Base-by-base conservation (phyloP, 2,888 invertebrate species). In the Psylliodes chrysocephalus region DNA sequence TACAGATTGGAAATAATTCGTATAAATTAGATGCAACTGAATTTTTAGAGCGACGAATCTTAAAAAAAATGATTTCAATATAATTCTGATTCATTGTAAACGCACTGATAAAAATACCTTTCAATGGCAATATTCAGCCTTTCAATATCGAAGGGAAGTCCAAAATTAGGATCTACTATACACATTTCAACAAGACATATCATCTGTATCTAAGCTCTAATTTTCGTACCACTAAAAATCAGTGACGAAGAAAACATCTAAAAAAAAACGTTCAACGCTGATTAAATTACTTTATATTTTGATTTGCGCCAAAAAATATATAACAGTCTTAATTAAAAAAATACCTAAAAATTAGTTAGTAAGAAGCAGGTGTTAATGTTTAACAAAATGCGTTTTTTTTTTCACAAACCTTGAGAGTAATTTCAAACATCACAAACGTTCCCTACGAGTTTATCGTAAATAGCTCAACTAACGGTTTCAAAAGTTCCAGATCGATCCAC, bases 261-360 rank as follows among this genome's bases (percentile, higher is more conserved):
- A 38, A 18, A 53, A 53, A n/a, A 17, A 5, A 4, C 12, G 2
- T 53, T 53, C 2, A 53, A 40, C 53, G 33, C 33, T 10, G 22
- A 53, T 38, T 30, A 30, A 30, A 52, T 19, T 52, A 35, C 17
- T 35, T 35, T 52, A 12, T n/a, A 10, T 53, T 53, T 53, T 53
- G 53, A 53, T 53, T 53, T 53, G 14, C 18, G 53, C 53, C 53
- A 52, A 52, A 51, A n/a, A 12, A 52, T 52, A 52, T 52, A 52
- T 5, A 52, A 35, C 33, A 53, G 53, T 40, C 25, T 22, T 52
- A 40, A 53, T 22, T 52, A 40, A 53, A 35, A 2, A 35, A n/a
- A n/a, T 4, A 14, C 1, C n/a, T 35, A 6, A 22, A 52, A 53
- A 53, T 38, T n/a, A 14, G 38, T 35, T 52, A 35, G 33, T 53